Conservation (phyloP, 2,888 invertebrate genomes). For the Pyrrhopygopsis socrates region DNA sequence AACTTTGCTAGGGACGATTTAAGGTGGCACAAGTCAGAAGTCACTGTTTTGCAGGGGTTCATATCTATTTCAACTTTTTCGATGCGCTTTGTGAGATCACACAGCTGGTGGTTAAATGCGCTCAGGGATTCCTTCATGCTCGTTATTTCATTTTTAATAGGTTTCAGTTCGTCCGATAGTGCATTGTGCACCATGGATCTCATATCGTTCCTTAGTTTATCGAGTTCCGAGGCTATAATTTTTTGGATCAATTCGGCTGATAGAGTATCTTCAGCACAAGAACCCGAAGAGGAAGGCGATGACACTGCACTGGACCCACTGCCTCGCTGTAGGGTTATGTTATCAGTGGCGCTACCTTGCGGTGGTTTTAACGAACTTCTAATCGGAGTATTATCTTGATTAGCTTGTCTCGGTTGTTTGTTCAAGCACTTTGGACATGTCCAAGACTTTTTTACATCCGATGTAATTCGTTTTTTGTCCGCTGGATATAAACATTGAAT, state of each 20-base stretch:
- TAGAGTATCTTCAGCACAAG: background rate
- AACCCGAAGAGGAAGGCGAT: background rate
- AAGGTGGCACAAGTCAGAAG: background rate
- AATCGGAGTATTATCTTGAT: background rate
- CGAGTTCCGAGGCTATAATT: background rate
- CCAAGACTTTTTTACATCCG: background rate
- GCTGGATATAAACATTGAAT: background rate
- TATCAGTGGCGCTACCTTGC: background rate
- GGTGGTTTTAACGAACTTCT: background rate
- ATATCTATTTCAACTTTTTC: constrained; percentile 2
- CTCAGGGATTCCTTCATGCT: background rate
- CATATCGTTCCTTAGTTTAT: background rate
- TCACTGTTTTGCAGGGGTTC: background rate
- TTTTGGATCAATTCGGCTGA: background rate
- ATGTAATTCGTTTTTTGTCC: background rate
- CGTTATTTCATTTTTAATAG: background rate
- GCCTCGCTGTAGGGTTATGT: background rate
- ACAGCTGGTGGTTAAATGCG: background rate
- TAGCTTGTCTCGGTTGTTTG: background rate
- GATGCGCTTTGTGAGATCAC: background rate
- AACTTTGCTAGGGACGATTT: background rate
- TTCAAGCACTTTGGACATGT: background rate
- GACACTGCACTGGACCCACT: background rate
- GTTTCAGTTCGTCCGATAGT: background rate
- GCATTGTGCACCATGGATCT: background rate